phyloP scores from a whole-genome alignment of 2,113 vertebrate genomes.

The Sphaerodactylus townsendi region DNA sequence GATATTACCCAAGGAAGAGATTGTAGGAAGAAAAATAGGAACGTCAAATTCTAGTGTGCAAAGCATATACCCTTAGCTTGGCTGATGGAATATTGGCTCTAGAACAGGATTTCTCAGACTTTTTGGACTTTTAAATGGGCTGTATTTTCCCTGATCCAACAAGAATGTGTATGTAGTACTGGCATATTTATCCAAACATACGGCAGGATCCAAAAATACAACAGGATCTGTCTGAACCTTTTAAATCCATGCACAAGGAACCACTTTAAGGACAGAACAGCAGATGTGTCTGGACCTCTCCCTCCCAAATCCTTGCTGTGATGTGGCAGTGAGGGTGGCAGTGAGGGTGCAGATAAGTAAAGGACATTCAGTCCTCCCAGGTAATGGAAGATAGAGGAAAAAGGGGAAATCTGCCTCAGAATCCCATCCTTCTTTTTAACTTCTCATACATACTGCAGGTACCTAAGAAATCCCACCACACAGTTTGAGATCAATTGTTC shows the following conservation, averaged over 20 bases:
- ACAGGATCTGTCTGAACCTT: background rate
- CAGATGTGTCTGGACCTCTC: background rate
- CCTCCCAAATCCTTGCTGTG: background rate
- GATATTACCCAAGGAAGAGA: constrained; percentile 14
- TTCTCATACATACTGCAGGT: background rate
- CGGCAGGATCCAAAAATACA: background rate
- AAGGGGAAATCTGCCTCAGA: background rate
- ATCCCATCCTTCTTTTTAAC: background rate
- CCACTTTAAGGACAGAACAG: background rate
- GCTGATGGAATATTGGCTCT: constrained; percentile 2
- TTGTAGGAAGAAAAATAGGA: constrained; percentile 43
- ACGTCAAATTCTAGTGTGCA: constrained; percentile 30
- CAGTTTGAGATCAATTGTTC: background rate
- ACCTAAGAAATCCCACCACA: background rate
- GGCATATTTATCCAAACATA: background rate
- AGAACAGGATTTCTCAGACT: background rate
- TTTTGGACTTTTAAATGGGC: constrained; percentile 7
- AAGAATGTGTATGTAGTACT: background rate
- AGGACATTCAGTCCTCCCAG: background rate
- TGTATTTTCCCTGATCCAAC: background rate
- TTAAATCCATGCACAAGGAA: background rate
- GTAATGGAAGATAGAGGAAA: background rate
- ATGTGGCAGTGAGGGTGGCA: background rate
- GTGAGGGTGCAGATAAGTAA: background rate
- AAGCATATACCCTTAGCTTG: background rate